A percentile compares a stretch with the other conserved stretches of the same genome.
These are phyloP conservation scores for Furnarius figulus DNA, from an alignment of 2,113 vertebrate species.

Conservation along the genomic window DNA sequence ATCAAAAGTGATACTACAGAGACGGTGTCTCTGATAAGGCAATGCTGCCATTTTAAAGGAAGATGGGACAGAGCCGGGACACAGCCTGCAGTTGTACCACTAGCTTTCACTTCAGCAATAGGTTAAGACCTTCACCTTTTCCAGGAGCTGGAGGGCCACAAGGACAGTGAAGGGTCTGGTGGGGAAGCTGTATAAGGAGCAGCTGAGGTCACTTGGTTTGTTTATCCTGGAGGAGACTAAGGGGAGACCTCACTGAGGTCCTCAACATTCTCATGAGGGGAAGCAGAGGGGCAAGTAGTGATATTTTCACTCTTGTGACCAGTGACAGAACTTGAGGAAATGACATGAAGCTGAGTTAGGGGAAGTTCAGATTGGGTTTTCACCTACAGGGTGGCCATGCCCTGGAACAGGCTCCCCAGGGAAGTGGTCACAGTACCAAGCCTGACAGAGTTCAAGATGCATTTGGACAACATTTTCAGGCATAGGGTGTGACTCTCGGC, in stretches of 20 bases:
- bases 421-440: background rate
- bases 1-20: background rate
- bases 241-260: background rate
- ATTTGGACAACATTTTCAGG: background rate
- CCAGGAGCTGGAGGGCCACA: background rate
- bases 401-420: background rate
- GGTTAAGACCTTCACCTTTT: background rate
- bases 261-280: background rate
- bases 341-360: background rate
- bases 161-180: background rate
- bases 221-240: background rate
- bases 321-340: background rate
- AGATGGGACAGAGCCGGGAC: background rate
- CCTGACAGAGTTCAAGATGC: background rate
- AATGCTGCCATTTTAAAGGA: background rate
- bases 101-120: background rate
- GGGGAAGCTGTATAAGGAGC: background rate
- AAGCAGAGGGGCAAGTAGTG: background rate
- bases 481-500: background rate
- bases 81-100: rapidly evolving
- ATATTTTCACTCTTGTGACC: background rate
- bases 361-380: background rate
- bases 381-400: background rate
- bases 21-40: rapidly evolving
- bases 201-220: background rate